Evolutionary conservation across 2,888 invertebrate genomes (phyloP).

Genomic region (Dryobota labecula): DNA sequence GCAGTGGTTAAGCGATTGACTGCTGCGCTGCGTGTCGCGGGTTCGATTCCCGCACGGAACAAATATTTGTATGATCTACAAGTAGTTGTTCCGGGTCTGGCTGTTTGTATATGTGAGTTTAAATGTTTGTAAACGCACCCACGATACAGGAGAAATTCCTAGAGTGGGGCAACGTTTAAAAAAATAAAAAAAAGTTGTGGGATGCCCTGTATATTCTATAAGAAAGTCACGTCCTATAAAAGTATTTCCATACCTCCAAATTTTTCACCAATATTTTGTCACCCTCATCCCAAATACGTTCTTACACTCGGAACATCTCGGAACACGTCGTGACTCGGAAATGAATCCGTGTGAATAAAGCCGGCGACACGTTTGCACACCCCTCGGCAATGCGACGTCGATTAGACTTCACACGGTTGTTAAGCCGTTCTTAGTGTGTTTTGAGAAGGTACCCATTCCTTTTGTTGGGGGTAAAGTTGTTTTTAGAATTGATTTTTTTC

Average conservation of each 20-base stretch:
- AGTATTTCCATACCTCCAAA: neutral
- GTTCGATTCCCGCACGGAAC: no score
- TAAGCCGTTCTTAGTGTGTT: constrained; percentile 55
- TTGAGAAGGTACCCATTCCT: constrained; percentile 16
- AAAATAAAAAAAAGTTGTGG: no score
- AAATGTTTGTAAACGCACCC: no score
- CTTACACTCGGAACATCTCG: constrained; percentile 14
- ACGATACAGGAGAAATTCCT: no score
- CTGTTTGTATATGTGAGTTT: no score
- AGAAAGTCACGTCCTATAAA: neutral
- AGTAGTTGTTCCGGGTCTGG: no score
- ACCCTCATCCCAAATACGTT: neutral
- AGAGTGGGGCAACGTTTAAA: no score
- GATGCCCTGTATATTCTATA: no score
- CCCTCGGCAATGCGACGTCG: constrained; percentile 45
- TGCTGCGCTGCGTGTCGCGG: no score
- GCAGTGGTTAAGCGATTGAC: no score
- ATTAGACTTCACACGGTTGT: constrained; percentile 58
- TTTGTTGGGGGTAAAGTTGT: constrained; percentile 33
- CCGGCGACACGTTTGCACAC: constrained; percentile 50
- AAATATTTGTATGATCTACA: no score
- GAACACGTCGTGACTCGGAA: constrained; percentile 46
- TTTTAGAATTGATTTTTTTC: constrained; percentile 34
- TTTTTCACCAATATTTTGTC: neutral
- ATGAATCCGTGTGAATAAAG: constrained; percentile 54